Evolutionary conservation across 2,888 invertebrate species (phyloP), one percentile per base, ranked within the genome.

Genomic region (Anagyrus pseudococci): DNA sequence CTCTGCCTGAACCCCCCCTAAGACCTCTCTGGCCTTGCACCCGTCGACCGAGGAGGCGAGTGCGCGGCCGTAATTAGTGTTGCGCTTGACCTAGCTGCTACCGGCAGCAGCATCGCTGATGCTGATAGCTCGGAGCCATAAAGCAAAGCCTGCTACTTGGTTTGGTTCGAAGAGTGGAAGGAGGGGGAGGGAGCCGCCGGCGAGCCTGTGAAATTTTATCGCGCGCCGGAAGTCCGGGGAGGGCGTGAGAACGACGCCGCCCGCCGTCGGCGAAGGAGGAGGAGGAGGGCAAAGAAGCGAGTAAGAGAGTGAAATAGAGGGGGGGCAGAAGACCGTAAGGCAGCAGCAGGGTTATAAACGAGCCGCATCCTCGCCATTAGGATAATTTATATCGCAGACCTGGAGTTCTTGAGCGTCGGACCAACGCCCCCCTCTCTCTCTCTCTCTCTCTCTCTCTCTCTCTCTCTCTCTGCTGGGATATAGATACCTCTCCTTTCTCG

Each of bases 351-450:
- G 59, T 66, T 66, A 66, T 63, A 60, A 66, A 66, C 49, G 62
- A 66, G 66, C 66, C 43, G 63, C 63, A 48, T 60, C 63, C 53
- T 59, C 40, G 44, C 59, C 66, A 66, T 66, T 66, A 63, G 56
- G 44, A 60, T 60, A 66, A 66, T 66, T 59, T 63, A 66, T 62
- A 57, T 54, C 22, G 22, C 40, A 17, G 40, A 13, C 19, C 25
- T 33, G 33, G 8, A 8, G 8, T 33, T 33, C 43, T 22, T 22
- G 17, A 19, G 20, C 17, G 17, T 13, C 20, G 17, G 46, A 46
- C 22, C 20, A 19, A 46, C n/a, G n/a, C n/a, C n/a, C n/a, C n/a
- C n/a, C n/a, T n/a, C n/a, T n/a, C n/a, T n/a, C n/a, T n/a, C n/a
- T n/a, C n/a, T n/a, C n/a, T n/a, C n/a, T n/a, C n/a, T n/a, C n/a